phyloP scores from a whole-genome alignment of 2,797 vertebrate species.

The Sebastiscus tertius region DNA sequence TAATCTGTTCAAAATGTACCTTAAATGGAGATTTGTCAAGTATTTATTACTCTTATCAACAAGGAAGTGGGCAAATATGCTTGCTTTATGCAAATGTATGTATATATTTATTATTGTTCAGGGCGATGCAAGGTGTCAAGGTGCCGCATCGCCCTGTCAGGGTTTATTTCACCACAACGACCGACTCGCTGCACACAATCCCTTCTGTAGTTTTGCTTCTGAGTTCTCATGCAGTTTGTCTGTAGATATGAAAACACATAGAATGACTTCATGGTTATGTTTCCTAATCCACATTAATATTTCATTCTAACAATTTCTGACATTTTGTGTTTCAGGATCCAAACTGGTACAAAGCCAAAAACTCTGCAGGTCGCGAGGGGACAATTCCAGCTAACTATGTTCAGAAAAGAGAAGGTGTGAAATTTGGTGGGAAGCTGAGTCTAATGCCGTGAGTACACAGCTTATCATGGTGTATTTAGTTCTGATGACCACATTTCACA shows the following conservation, averaged over 20 bases:
- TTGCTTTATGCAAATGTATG: neutral
- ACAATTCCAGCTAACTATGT: conserved; percentile 98
- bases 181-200: too few relatives aligned
- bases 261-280: neutral
- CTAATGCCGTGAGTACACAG: conserved; percentile 95
- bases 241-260: neutral
- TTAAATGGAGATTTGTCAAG: neutral
- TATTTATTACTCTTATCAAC: neutral
- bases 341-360: conserved; percentile 99
- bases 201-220: neutral
- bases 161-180: too few relatives aligned
- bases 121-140: too few relatives aligned
- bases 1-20: neutral
- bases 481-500: neutral
- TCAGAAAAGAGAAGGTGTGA: conserved; percentile 95
- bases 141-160: too few relatives aligned
- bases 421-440: conserved; percentile 93
- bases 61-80: neutral
- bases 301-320: neutral
- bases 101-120: neutral
- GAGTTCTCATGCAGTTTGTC: neutral
- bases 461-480: neutral
- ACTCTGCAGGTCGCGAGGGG: conserved; percentile 90
- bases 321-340: conserved; percentile 85
- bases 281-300: neutral